phyloP scores from a whole-genome alignment of 2,888 invertebrate genomes.

The Drosophila fulvimacula region DNA sequence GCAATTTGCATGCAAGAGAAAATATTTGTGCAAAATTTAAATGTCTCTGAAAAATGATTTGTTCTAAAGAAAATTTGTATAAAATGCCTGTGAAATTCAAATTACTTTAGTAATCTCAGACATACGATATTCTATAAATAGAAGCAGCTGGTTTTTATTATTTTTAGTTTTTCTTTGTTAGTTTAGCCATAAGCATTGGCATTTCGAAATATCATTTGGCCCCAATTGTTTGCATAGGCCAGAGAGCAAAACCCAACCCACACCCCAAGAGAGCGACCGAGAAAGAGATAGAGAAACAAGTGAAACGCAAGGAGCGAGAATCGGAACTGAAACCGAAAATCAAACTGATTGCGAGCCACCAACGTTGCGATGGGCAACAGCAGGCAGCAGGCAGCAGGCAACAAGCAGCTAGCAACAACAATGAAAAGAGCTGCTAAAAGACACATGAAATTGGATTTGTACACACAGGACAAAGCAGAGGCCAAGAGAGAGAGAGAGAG shows the following conservation, averaged over 20 bases:
- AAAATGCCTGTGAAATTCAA: too few relatives aligned
- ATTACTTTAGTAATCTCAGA: neutral
- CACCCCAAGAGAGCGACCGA: neutral
- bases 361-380: conserved; percentile 44
- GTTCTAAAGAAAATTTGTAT: neutral
- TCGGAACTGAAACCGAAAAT: conserved; percentile 33
- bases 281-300: neutral
- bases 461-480: conserved; percentile 43
- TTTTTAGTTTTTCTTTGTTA: neutral
- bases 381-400: conserved; percentile 19
- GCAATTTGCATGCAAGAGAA: too few relatives aligned
- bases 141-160: neutral
- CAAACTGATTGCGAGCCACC: conserved; percentile 17
- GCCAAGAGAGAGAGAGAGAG: neutral
- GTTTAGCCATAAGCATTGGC: conserved; percentile 15
- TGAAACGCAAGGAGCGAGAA: conserved; percentile 9
- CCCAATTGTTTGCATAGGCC: conserved; percentile 56
- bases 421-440: conserved; percentile 29
- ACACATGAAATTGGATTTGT: conserved; percentile 65
- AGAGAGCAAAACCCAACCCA: neutral
- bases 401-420: conserved; percentile 19
- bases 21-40: neutral
- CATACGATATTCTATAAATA: neutral
- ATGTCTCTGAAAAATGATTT: neutral
- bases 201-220: conserved; percentile 46